phyloP scores from a whole-genome alignment of 2,113 vertebrate species.

The Atractosteus spatula region DNA sequence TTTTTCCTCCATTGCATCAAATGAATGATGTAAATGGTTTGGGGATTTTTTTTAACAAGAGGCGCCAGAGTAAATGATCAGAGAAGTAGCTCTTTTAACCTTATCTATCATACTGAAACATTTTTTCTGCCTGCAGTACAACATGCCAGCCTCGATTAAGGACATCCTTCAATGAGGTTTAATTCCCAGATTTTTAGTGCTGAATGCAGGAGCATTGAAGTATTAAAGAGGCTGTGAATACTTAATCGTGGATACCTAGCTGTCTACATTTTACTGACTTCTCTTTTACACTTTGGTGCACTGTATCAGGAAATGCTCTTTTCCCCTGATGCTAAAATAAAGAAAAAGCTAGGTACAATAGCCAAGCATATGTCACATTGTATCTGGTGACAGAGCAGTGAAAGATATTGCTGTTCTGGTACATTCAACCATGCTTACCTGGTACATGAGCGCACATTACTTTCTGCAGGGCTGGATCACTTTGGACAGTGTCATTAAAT shows the following conservation, averaged over 20 bases:
- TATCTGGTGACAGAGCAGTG: constrained; percentile 84
- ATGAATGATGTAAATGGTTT: constrained; percentile 72
- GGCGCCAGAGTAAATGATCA: constrained; percentile 76
- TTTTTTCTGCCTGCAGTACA: constrained; percentile 79
- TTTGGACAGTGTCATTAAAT: constrained; percentile 99
- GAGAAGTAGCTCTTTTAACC: constrained; percentile 80
- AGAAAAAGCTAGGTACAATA: constrained; percentile 64
- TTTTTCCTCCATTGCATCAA: constrained; percentile 48
- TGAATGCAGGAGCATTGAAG: constrained; percentile 61
- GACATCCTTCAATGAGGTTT: constrained; percentile 73
- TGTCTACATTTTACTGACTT: constrained; percentile 61
- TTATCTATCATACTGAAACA: constrained; percentile 83
- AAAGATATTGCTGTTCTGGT: constrained; percentile 75
- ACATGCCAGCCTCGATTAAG: constrained; percentile 81
- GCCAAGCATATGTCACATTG: constrained; percentile 83
- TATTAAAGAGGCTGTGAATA: constrained; percentile 73
- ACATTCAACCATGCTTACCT: constrained; percentile 89
- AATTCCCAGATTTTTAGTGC: constrained; percentile 68
- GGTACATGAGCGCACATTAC: constrained; percentile 85
- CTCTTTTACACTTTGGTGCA: constrained; percentile 48
- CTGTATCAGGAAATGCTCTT: constrained; percentile 58
- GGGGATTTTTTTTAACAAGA: constrained; percentile 54
- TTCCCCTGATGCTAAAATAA: constrained; percentile 57
- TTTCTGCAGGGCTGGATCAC: constrained; percentile 87
- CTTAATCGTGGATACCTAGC: constrained; percentile 64